phyloP scores from a whole-genome alignment of 2,113 vertebrate species.

The Cephalopholis sonnerati region DNA sequence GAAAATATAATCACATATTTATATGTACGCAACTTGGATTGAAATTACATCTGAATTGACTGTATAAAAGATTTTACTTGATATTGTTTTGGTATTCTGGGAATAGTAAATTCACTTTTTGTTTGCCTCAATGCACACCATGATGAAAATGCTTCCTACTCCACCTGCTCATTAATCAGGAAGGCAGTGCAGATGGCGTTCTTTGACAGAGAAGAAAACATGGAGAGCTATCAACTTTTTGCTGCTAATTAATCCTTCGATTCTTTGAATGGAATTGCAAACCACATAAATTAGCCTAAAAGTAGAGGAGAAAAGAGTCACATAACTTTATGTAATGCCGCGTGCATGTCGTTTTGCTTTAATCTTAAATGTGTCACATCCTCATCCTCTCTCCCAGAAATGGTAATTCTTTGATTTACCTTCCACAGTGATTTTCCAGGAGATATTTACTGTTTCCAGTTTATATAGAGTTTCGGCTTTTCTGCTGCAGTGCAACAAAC shows the following conservation, averaged over 20 bases:
- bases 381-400: not conserved
- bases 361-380: constrained; percentile 1
- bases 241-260: constrained; percentile 79
- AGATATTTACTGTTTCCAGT: not conserved
- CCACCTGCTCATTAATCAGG: constrained; percentile 84
- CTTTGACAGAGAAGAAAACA: constrained; percentile 78
- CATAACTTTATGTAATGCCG: constrained; percentile 33
- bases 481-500: not conserved
- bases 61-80: not conserved
- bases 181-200: constrained; percentile 77
- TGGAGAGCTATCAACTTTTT: constrained; percentile 72
- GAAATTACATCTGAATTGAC: constrained; percentile 17
- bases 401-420: constrained; percentile 1
- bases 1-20: not conserved
- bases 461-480: constrained; percentile 5
- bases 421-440: not conserved
- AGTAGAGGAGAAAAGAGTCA: constrained; percentile 52
- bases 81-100: constrained; percentile 34
- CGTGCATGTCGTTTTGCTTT: constrained; percentile 6
- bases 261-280: constrained; percentile 70
- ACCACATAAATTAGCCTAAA: constrained; percentile 73
- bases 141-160: constrained; percentile 72
- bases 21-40: not conserved
- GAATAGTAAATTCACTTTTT: constrained; percentile 46
- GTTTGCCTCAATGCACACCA: constrained; percentile 68